Conservation (phyloP, 2,113 vertebrate species). For the Gnathonemus echidnorhynchus region DNA sequence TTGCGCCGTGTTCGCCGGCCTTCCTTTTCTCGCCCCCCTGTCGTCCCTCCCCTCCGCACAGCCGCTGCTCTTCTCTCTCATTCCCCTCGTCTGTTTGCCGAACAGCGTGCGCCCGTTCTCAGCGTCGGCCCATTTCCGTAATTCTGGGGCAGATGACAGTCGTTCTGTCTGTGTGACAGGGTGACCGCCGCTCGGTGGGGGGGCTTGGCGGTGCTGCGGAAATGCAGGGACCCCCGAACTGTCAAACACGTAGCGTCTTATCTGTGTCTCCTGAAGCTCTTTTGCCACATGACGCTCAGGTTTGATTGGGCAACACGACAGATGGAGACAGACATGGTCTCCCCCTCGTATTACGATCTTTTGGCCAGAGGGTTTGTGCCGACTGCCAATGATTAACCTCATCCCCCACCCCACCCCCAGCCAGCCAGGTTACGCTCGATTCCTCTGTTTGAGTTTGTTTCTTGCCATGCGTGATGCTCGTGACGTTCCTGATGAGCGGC, state of each 20-base stretch:
- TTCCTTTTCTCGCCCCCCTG: not conserved
- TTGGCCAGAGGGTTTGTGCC: not conserved
- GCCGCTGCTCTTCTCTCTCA: not conserved
- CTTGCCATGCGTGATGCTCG: not conserved
- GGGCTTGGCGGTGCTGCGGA: too few species aligned
- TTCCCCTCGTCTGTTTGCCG: not conserved
- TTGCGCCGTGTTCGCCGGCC: constrained; percentile 26
- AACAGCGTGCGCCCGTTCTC: not conserved
- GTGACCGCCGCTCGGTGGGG: not conserved
- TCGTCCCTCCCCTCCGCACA: not conserved
- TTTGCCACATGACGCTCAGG: not conserved
- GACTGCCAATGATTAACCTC: not conserved
- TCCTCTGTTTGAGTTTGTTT: not conserved
- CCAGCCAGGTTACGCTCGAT: not conserved
- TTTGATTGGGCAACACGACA: not conserved
- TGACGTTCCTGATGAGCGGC: not conserved
- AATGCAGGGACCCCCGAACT: too few species aligned
- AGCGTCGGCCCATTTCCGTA: not conserved
- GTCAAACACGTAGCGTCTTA: not conserved
- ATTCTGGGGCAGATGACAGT: not conserved
- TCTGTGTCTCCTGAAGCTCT: not conserved
- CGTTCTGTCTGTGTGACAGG: not conserved
- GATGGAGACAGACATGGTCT: not conserved
- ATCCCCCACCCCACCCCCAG: not conserved
- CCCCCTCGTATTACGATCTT: not conserved